Evolutionary conservation across 2,113 vertebrate species (phyloP).

Genomic region (Bubalus kerabau): DNA sequence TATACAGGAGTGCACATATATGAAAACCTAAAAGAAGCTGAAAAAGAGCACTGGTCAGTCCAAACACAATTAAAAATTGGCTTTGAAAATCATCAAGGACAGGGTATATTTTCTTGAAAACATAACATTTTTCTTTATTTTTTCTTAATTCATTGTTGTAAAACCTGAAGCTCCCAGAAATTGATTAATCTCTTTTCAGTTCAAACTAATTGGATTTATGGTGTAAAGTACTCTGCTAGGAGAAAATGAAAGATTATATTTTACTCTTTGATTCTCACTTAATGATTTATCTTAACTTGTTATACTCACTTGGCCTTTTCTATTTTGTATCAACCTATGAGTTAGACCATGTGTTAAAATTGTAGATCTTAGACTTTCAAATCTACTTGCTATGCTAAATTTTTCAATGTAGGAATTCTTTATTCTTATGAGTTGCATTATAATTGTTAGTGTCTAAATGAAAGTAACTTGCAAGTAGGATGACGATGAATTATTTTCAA

Average conservation of each 20-base stretch:
- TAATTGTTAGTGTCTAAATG: background rate
- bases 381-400: background rate
- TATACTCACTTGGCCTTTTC: background rate
- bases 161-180: background rate
- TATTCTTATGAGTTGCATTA: background rate
- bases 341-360: background rate
- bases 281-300: background rate
- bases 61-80: background rate
- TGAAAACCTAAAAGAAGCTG: background rate
- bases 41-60: background rate
- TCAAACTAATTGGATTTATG: conserved; percentile 19
- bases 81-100: background rate
- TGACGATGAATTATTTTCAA: background rate
- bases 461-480: background rate
- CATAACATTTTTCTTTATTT: background rate
- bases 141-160: background rate
- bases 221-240: background rate
- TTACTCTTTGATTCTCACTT: background rate
- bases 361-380: background rate
- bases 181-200: conserved; percentile 13
- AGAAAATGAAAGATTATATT: background rate
- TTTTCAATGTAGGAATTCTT: background rate
- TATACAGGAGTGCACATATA: rapidly evolving
- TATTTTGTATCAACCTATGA: background rate
- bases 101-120: background rate